These are phyloP conservation scores for Drosophila bocqueti DNA, from an alignment of 1,140 invertebrate species.

Conservation along the genomic window DNA sequence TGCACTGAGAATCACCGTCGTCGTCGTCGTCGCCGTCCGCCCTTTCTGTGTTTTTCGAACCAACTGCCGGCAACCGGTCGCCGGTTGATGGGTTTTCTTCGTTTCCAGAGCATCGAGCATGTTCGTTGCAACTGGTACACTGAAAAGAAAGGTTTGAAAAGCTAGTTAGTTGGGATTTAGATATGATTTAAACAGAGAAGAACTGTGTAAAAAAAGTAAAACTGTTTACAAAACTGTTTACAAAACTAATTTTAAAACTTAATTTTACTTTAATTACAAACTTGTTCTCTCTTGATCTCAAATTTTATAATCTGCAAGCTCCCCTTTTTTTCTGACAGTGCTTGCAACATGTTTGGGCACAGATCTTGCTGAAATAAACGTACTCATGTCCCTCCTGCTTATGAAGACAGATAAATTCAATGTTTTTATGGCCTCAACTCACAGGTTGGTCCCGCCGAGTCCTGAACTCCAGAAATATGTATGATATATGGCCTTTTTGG, in stretches of 20 bases:
- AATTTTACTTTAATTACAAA: not conserved
- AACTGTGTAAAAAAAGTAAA: not conserved
- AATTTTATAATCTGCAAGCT: not conserved
- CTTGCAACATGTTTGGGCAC: conserved; percentile 6
- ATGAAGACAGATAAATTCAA: conserved; percentile 17
- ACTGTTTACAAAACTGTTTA: not conserved
- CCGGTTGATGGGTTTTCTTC: conserved; percentile 21
- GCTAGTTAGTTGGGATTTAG: fast-evolving
- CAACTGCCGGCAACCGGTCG: conserved; percentile 15
- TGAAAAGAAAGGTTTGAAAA: not conserved
- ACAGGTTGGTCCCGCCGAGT: not conserved
- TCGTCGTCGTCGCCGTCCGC: not conserved
- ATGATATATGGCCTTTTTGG: not conserved
- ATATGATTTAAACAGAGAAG: not conserved
- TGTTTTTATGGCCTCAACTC: not conserved
- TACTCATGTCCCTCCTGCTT: too few relatives aligned
- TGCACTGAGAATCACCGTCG: not conserved
- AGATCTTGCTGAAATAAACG: not conserved
- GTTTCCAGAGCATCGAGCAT: not conserved
- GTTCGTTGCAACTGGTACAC: not conserved
- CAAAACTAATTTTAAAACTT: too few relatives aligned
- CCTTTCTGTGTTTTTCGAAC: conserved; percentile 3
- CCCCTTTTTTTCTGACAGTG: not conserved
- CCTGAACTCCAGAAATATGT: not conserved
- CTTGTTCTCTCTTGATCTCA: too few relatives aligned